These are phyloP conservation scores for Rhinatrema bivittatum DNA, from an alignment of 2,797 vertebrate species.

Conservation along the genomic window DNA sequence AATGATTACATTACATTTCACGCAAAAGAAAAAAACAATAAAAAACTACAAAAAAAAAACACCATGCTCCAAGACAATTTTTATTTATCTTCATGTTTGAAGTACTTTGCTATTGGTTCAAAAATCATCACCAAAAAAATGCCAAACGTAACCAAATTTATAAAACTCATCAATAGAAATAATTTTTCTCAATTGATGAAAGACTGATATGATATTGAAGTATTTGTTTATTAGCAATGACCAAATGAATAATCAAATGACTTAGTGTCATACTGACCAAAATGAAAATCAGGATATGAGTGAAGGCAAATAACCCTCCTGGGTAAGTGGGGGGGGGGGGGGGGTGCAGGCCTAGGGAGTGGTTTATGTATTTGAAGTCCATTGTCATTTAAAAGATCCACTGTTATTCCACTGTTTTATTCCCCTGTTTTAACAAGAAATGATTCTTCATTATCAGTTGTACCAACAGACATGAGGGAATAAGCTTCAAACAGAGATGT, in stretches of 20 bases:
- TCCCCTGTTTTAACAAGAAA: slow-evolving; percentile 21
- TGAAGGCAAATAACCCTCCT: too few species aligned
- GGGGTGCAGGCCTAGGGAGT: slow-evolving; percentile 23
- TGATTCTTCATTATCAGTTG: slow-evolving; percentile 15
- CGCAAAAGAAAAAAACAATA: slow-evolving; percentile 36
- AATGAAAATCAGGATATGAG: too few species aligned
- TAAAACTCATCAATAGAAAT: slow-evolving; percentile 22
- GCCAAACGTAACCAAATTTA: too few species aligned
- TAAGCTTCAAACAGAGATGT: too few species aligned
- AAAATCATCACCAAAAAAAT: neutral
- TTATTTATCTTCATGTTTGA: slow-evolving; percentile 31
- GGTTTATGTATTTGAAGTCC: neutral
- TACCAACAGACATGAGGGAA: slow-evolving; percentile 50
- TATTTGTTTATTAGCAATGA: slow-evolving; percentile 28
- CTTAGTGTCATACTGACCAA: too few species aligned
- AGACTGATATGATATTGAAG: slow-evolving; percentile 5
- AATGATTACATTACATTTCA: slow-evolving; percentile 56
- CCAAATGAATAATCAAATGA: slow-evolving; percentile 21
- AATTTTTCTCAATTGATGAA: neutral
- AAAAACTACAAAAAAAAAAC: slow-evolving; percentile 31
- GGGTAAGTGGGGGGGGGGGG: too few species aligned
- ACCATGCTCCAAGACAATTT: slow-evolving; percentile 43
- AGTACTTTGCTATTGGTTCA: too few species aligned
- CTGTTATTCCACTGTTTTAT: neutral
- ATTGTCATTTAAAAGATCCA: slow-evolving; percentile 17